Evolutionary conservation across 1,140 invertebrate species (phyloP), one percentile per base, ranked within the genome.

Genomic region (Euwallacea fornicatus): DNA sequence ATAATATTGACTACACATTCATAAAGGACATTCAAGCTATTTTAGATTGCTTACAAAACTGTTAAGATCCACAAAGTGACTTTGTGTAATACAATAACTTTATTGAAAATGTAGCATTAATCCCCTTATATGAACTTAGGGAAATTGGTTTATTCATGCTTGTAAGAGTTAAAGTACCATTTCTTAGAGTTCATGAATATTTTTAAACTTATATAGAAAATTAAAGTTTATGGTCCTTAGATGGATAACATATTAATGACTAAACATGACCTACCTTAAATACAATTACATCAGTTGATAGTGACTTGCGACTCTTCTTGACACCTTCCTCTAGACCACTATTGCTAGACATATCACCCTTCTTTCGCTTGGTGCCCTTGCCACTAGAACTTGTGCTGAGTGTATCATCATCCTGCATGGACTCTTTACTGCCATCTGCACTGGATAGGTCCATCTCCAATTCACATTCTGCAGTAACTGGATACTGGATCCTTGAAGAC

Each of bases 391-490:
- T 42, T 13, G 60, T 9, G 16, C 46, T 42, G 9, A 16, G 47
- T 15, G 54, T 60, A 47, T 10, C 33, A n/a, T 69, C 56, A 41
- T 56, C 53, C 50, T 69, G 64, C 55, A 70, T 42, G 33, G 46
- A 47, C 42, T 75, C 74, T 21, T 33, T 42, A 61, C 58, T 59
- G n/a, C 10, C 46, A 60, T 74, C 59, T 59, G 15, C 50, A 46
- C 42, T 65, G 44, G 59, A 55, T 44, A 70, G 15, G 42, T 72
- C 71, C 59, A 73, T 61, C 13, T 77, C 76, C 50, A 77, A 47
- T 58, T 77, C 76, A 67, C 73, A 71, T 66, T 78, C 77, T 15
- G 77, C 77, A 63, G 77, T 78, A 41, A 78, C 74, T 21, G 77
- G 77, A 65, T 69, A 77, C 50, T 69, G 59, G 64, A 71, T 54